phyloP scores from a whole-genome alignment of 2,113 vertebrate species.

The Syngnathoides biaculeatus region DNA sequence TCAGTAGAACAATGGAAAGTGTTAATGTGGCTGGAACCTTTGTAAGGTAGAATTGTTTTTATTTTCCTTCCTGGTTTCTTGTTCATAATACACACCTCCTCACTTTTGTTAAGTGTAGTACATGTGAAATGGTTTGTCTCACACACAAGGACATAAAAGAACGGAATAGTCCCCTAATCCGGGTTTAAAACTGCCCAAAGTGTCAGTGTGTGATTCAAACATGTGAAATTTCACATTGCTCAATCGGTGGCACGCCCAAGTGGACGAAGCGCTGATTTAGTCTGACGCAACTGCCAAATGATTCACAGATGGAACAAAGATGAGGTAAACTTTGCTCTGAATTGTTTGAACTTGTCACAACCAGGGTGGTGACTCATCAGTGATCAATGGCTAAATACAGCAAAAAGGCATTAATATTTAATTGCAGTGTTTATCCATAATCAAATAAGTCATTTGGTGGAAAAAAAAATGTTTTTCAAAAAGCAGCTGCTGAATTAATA shows the following conservation, averaged over 20 bases:
- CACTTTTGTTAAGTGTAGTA: neutral
- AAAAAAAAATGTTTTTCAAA: too few relatives aligned
- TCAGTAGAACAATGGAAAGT: neutral
- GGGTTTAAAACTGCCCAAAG: neutral
- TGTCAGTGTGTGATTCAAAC: neutral
- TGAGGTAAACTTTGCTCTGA: neutral
- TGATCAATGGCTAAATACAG: neutral
- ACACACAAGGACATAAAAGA: neutral
- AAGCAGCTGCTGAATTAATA: too few relatives aligned
- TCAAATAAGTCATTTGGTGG: too few relatives aligned
- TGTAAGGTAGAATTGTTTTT: neutral
- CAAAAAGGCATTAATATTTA: neutral
- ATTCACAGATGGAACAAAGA: neutral
- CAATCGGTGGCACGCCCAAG: neutral
- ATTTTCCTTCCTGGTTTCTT: slow-evolving; percentile 1
- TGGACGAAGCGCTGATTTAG: neutral
- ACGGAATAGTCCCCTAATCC: neutral
- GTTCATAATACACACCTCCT: neutral
- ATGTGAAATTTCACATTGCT: neutral
- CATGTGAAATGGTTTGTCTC: neutral
- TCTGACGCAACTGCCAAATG: neutral
- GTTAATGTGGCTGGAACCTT: neutral
- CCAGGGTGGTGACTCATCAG: neutral
- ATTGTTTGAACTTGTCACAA: neutral
- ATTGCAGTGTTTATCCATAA: neutral